phyloP scores from a whole-genome alignment of 2,797 vertebrate species.

The Myripristis murdjan region DNA sequence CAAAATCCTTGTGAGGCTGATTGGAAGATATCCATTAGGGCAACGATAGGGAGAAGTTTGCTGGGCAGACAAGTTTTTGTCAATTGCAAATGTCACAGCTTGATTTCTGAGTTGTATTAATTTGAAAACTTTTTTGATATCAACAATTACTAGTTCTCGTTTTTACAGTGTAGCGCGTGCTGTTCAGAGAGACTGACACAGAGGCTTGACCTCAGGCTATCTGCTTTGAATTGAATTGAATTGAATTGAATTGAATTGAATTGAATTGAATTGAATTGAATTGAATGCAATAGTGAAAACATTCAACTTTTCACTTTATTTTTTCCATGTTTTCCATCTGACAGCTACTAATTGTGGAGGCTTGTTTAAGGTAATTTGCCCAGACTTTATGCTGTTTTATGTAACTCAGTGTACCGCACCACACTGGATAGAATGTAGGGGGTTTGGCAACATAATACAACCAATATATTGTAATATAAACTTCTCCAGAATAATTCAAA shows the following conservation, averaged over 20 bases:
- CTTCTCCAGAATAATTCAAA: slow-evolving; percentile 28
- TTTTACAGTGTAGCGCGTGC: background rate
- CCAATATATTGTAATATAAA: slow-evolving; percentile 23
- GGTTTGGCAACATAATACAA: background rate
- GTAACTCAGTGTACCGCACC: slow-evolving; percentile 11
- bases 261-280: no score
- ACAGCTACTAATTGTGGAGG: slow-evolving; percentile 1
- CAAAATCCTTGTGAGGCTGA: no score
- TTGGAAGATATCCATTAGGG: no score
- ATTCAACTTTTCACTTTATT: slow-evolving; percentile 8
- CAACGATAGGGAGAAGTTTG: no score
- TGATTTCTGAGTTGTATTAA: no score
- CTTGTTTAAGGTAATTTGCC: slow-evolving; percentile 17
- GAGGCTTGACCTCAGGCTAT: slow-evolving; percentile 3
- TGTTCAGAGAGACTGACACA: background rate
- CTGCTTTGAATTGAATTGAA: slow-evolving; percentile 7
- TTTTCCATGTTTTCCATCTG: slow-evolving; percentile 5
- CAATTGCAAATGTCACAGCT: no score
- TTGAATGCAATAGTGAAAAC: background rate
- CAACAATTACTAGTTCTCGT: no score
- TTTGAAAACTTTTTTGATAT: no score
- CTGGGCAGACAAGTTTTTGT: no score
- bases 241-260: background rate
- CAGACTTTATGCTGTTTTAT: slow-evolving; percentile 2
- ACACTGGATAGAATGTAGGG: slow-evolving; percentile 8